These are phyloP conservation scores for Muschampia plurimacula DNA, from an alignment of 2,888 invertebrate species.

Conservation along the genomic window DNA sequence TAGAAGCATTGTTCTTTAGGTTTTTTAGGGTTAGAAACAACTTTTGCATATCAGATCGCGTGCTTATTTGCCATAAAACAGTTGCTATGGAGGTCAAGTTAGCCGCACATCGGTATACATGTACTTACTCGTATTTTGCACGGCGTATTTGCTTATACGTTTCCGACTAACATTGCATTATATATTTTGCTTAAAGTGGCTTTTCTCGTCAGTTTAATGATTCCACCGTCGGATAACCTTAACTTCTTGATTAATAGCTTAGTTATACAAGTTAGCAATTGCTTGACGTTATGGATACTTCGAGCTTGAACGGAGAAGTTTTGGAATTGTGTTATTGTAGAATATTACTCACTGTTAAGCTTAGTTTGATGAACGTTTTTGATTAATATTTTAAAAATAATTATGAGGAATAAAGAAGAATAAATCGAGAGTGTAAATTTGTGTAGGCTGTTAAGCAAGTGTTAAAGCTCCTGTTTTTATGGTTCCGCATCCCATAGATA, in stretches of 20 bases:
- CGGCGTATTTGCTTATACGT: background rate
- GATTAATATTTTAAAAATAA: too few species aligned
- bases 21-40: background rate
- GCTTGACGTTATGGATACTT: background rate
- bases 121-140: background rate
- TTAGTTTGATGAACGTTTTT: too few species aligned
- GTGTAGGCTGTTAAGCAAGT: too few species aligned
- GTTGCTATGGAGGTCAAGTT: slow-evolving; percentile 3
- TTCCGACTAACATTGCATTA: background rate
- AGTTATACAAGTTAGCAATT: background rate
- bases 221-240: background rate
- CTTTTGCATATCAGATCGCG: slow-evolving; percentile 4
- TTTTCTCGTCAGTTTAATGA: slow-evolving; percentile 17
- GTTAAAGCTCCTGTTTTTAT: too few species aligned
- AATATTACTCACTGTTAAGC: too few species aligned
- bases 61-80: slow-evolving; percentile 6
- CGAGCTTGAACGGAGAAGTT: slow-evolving; percentile 8
- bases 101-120: background rate
- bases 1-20: background rate
- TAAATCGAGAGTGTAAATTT: too few species aligned
- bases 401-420: too few species aligned
- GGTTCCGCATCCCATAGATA: too few species aligned
- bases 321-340: background rate
- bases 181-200: slow-evolving; percentile 5
- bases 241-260: slow-evolving; percentile 5